A percentile compares a stretch with the other conserved stretches of the same genome.
These are phyloP conservation scores for Trogon melanurus DNA, from an alignment of 2,113 vertebrate species.

Conservation along the genomic window DNA sequence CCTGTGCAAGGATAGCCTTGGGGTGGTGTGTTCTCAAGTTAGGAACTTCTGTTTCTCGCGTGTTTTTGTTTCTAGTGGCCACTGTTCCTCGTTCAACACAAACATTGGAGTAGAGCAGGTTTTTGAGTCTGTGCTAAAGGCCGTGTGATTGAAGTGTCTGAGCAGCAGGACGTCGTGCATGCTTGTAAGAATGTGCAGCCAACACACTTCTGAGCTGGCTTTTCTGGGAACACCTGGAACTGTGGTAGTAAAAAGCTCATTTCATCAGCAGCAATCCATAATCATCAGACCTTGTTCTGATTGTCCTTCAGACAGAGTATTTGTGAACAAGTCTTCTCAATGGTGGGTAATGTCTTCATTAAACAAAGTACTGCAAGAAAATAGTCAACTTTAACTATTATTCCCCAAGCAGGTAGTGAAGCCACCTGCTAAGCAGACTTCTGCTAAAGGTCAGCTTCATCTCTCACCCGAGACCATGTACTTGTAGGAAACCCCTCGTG, in stretches of 20 bases:
- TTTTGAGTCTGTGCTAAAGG: neutral
- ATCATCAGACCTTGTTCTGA: neutral
- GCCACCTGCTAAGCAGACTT: neutral
- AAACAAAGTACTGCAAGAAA: neutral
- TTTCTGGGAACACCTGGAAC: neutral
- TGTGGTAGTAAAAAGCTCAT: neutral
- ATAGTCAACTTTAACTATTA: neutral
- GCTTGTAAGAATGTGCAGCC: neutral
- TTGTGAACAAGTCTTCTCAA: neutral
- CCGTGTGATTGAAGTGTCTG: neutral
- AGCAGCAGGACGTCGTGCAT: neutral
- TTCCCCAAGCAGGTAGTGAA: neutral
- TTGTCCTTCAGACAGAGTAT: neutral
- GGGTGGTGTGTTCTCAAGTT: neutral
- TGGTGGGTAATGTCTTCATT: neutral
- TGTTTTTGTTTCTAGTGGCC: neutral
- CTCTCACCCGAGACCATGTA: neutral
- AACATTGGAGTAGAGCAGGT: neutral
- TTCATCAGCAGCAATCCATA: neutral
- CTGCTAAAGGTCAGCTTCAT: neutral
- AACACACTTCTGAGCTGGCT: neutral
- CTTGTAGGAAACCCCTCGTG: neutral
- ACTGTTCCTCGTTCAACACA: neutral
- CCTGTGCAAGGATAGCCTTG: neutral
- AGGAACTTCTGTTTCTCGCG: neutral